These are phyloP conservation scores for Epirrhoe alternata DNA, from an alignment of 2,888 invertebrate species.

Conservation along the genomic window DNA sequence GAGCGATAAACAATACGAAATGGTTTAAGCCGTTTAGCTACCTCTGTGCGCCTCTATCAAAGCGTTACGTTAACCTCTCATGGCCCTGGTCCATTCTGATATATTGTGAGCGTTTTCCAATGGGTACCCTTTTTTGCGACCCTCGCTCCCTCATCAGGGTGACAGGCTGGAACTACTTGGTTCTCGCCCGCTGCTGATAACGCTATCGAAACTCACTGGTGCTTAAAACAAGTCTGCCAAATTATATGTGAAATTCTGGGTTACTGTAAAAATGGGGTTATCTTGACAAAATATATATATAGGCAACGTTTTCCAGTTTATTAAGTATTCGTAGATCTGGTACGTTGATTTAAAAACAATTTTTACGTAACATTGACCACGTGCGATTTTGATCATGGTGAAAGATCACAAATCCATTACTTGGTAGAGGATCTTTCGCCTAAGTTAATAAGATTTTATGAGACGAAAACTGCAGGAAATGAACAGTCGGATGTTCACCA, in stretches of 20 bases:
- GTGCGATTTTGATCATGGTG: background rate
- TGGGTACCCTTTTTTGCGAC: conserved; percentile 65
- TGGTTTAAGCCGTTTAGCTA: too few species aligned
- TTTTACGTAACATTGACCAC: background rate
- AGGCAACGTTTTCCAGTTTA: background rate
- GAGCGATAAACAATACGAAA: too few species aligned
- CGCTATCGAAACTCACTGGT: conserved; percentile 44
- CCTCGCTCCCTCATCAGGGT: conserved; percentile 65
- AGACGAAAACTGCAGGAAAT: too few species aligned
- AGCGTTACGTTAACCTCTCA: conserved; percentile 3
- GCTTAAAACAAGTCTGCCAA: conserved; percentile 25
- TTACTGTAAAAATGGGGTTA: background rate
- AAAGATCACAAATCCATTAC: background rate
- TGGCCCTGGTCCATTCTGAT: conserved; percentile 50
- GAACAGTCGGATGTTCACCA: too few species aligned
- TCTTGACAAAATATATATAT: background rate
- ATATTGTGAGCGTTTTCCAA: conserved; percentile 63
- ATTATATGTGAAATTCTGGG: conserved; percentile 11
- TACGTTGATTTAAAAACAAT: background rate
- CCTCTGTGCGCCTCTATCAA: conserved; percentile 8
- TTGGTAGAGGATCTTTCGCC: too few species aligned
- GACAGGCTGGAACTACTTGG: conserved; percentile 68
- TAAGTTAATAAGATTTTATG: too few species aligned
- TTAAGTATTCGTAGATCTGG: background rate
- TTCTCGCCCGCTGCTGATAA: conserved; percentile 62